Base-by-base conservation (phyloP, 2,888 invertebrate species). In the Lepidocyrtinus sp. region DNA sequence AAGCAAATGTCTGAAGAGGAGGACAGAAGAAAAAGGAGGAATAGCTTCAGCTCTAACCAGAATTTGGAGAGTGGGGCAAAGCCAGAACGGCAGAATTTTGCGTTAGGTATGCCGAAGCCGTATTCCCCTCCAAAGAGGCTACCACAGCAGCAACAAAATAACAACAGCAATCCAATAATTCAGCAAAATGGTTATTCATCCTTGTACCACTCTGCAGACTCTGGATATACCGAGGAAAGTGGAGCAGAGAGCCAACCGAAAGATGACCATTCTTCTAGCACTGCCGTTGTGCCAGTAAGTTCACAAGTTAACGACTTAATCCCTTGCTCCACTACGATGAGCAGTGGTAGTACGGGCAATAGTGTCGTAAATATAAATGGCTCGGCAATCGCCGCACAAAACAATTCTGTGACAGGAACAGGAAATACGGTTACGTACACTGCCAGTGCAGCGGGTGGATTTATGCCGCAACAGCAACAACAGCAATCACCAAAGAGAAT, bases 1-100 rank as follows among this genome's bases (percentile, higher is more conserved):
- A 89, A 89, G 82, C 89, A 89, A 85, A 86, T 89, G 83, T 88
- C 88, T n/a, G 85, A 87, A 61, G 88, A 88, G 82, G 89, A 88
- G 71, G 87, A 87, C 22, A 84, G 87, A 62, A 81, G 87, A 65
- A 83, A 82, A 61, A 65, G 83, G 24, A 74, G 83, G 65, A 83
- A 82, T 62, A 86, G 84, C 50, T 68, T 85, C 76, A 61, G 82
- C 1, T 81, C 82, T 2, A 77, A 79, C 45, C 61, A 72, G 55
- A 15, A 45, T 15, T 62, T 72, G 25, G 72, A 68, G 1, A 22
- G 12, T 21, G 65, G 55, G 12, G 76, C 46, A 5, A 45, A 50
- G 5, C 67, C 65, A 22, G 74, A 62, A 17, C 46, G 81, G n/a
- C n/a, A n/a, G 62, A 81, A 86, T 62, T 83, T 80, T 61, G 69